Percentiles rank a stretch among this genome's conserved stretches.
phyloP scores from a whole-genome alignment of 2,888 invertebrate genomes.

The Xestia rhomboidea region DNA sequence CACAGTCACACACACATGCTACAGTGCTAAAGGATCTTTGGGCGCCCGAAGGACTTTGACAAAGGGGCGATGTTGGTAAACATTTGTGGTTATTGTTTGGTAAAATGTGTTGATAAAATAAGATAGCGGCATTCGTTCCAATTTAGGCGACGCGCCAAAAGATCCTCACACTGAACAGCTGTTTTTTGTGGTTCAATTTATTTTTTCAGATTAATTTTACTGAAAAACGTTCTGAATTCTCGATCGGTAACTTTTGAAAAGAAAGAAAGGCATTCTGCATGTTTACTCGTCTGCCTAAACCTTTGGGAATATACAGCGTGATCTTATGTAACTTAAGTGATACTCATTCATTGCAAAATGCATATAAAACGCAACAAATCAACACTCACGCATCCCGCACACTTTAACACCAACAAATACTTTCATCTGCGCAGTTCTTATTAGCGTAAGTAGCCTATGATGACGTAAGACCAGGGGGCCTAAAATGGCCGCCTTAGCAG shows the following conservation, averaged over 20 bases:
- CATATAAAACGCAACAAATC: background rate
- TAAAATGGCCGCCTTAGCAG: too few relatives aligned
- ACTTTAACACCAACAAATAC: too few relatives aligned
- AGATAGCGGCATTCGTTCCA: background rate
- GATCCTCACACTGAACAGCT: background rate
- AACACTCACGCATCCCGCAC: background rate
- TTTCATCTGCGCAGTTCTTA: background rate
- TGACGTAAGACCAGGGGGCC: background rate
- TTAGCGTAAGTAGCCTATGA: background rate
- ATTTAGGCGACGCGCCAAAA: background rate
- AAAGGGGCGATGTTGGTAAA: background rate
- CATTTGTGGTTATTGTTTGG: background rate
- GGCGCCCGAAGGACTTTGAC: too few relatives aligned
- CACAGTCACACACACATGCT: background rate
- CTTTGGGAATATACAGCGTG: background rate
- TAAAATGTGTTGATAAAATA: background rate
- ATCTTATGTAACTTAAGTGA: background rate
- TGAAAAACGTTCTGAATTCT: background rate
- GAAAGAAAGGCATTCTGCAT: background rate
- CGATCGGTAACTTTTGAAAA: background rate
- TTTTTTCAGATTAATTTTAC: background rate
- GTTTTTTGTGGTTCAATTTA: background rate
- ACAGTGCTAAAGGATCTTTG: background rate
- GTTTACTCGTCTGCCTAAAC: background rate
- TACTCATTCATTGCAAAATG: background rate